A percentile compares a stretch with the other conserved stretches of the same genome.
Conservation (phyloP, 2,113 vertebrate species). For the Chunga burmeisteri region DNA sequence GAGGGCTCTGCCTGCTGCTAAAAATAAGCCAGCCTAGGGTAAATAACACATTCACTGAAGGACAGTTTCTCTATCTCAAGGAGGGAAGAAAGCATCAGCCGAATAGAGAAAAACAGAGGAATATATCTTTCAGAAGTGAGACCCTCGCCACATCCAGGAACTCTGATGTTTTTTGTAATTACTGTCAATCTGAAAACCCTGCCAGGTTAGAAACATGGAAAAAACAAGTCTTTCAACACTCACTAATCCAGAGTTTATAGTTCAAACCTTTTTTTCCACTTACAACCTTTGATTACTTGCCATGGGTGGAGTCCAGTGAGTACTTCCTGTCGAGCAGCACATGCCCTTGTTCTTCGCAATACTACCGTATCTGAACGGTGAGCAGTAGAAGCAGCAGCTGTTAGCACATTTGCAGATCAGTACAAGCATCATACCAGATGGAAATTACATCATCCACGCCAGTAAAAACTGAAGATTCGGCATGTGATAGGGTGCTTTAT, state of each 20-base stretch:
- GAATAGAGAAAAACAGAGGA: neutral
- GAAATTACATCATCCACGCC: neutral
- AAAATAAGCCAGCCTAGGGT: neutral
- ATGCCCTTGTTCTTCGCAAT: neutral
- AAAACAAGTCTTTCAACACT: neutral
- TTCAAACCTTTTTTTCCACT: neutral
- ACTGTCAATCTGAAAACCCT: neutral
- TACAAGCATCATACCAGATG: neutral
- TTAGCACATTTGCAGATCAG: neutral
- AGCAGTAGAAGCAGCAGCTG: neutral
- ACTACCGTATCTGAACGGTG: neutral
- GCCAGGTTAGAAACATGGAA: neutral
- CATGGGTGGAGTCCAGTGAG: neutral
- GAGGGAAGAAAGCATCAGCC: neutral
- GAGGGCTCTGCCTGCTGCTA: neutral
- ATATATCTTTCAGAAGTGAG: fast-evolving
- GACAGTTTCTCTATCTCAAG: neutral
- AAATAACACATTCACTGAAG: neutral
- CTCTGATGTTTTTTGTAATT: neutral
- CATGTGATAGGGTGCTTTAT: neutral
- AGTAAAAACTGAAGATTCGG: neutral
- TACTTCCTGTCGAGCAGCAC: neutral
- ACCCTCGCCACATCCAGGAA: neutral
- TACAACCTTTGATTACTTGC: neutral
- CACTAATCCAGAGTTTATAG: neutral